Evolutionary conservation across 2,113 vertebrate species (phyloP).

Genomic region (Microtus ochrogaster): DNA sequence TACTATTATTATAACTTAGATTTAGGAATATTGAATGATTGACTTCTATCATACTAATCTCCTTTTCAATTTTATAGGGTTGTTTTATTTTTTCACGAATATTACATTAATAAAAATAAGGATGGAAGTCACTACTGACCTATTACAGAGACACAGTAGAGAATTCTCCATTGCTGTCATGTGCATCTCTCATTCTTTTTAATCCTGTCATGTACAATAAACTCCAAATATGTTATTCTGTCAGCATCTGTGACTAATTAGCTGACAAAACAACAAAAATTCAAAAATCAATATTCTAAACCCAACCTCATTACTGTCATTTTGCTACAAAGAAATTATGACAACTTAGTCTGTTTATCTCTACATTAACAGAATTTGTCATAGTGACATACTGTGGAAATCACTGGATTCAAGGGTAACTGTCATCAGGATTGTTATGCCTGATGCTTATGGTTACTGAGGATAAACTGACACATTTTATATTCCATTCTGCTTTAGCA

Average conservation of each 20-base stretch:
- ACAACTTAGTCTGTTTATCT: constrained; percentile 55
- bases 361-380: constrained; percentile 43
- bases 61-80: neutral
- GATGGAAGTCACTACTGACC: neutral
- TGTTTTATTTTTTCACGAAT: neutral
- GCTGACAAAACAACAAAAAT: constrained; percentile 62
- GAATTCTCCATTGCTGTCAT: neutral
- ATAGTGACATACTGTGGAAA: constrained; percentile 17
- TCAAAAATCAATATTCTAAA: constrained; percentile 39
- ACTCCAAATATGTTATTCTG: constrained; percentile 73
- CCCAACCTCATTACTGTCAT: constrained; percentile 54
- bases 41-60: neutral
- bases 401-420: neutral
- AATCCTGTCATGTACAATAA: neutral
- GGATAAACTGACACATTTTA: neutral
- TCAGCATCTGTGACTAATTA: constrained; percentile 63
- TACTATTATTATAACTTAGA: neutral
- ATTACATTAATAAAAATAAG: neutral
- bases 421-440: neutral
- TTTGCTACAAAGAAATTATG: constrained; percentile 18
- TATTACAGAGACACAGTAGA: neutral
- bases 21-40: neutral
- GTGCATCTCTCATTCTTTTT: constrained; percentile 65
- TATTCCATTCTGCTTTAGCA: fast-evolving
- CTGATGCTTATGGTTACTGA: neutral